Percentiles rank a stretch among this genome's conserved stretches.
phyloP scores from a whole-genome alignment of 2,888 invertebrate genomes.

The Belgica antarctica region DNA sequence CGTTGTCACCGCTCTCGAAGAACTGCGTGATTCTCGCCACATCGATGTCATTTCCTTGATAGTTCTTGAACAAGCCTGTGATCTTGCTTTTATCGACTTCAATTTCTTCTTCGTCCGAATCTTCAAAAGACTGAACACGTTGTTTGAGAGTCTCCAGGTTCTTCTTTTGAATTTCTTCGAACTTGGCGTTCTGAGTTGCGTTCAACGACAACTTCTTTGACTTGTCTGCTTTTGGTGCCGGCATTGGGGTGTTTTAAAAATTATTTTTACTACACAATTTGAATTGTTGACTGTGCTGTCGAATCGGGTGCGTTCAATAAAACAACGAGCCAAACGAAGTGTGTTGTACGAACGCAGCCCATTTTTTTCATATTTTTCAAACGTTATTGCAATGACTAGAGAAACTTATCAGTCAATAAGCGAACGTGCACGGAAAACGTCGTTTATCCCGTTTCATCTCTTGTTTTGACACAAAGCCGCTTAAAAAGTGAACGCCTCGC shows the following conservation, averaged over 20 bases:
- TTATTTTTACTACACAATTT: too few species aligned
- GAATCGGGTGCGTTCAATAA: too few species aligned
- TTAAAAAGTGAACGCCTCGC: too few species aligned
- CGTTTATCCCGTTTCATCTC: too few species aligned
- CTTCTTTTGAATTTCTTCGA: constrained; percentile 56
- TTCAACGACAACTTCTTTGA: neutral
- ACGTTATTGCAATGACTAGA: too few species aligned
- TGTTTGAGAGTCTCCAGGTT: constrained; percentile 58
- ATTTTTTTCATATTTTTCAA: too few species aligned
- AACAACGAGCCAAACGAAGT: too few species aligned
- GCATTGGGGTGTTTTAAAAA: neutral
- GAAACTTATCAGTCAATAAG: too few species aligned
- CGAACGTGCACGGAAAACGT: too few species aligned
- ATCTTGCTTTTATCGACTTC: constrained; percentile 49
- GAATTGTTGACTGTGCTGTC: too few species aligned
- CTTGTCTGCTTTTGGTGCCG: neutral
- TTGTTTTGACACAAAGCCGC: too few species aligned
- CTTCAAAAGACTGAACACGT: constrained; percentile 56
- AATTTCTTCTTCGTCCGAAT: constrained; percentile 59
- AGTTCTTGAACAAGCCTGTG: constrained; percentile 55
- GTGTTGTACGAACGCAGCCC: too few species aligned
- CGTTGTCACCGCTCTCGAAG: constrained; percentile 74
- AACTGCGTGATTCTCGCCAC: constrained; percentile 66
- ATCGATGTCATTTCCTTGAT: constrained; percentile 55
- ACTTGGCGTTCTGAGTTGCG: constrained; percentile 47